Base-by-base conservation (phyloP, 2,797 vertebrate genomes). In the Leptoclinus maculatus region DNA sequence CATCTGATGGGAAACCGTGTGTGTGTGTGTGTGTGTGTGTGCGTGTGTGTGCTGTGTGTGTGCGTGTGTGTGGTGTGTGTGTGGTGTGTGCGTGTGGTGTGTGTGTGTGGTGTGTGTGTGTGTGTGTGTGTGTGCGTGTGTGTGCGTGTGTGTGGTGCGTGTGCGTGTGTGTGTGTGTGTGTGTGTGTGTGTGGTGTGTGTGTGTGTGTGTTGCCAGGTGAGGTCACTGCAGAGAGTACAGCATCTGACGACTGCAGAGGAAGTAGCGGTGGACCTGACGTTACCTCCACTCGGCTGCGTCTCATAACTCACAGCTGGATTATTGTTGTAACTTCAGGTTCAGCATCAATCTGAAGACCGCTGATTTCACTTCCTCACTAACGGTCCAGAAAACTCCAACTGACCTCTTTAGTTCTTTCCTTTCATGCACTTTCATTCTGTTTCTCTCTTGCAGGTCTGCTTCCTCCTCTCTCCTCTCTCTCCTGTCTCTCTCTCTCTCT, bases 281-380 rank as follows among this genome's bases (percentile, higher is more conserved):
- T 82, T 83, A 64, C 64, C 43, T n/a, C 78, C 74, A 45, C 80
- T 85, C 51, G 57, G 78, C 7, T 51, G 16, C 41, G 71, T 80
- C 87, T 85, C 84, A 88, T 91, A 91, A 92, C 84, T 92, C 89
- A 91, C 47, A 1, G 7, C 71, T 78, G 72, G 51, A 71, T 74
- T 89, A 68, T 90, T 89, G 79, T 87, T 88, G 39, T 82, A 87
- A 85, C 58, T 78, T 74, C 43, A 14, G 58, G 23, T 83, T 84
- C 70, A 32, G 73, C 87, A 87, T 88, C 71, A 65, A 82, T 87
- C 83, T 78, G 34, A 78, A 65, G 68, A n/a, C 64, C 4, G 29
- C 83, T 87, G 78, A 83, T 78, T 84, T 83, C 63, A 82, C 82
- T 83, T 89, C 83, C 87, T 84, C 71, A 29, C 56, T 32, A 51